Conservation (phyloP, 1,140 invertebrate genomes). For the Saxidomus purpurata region DNA sequence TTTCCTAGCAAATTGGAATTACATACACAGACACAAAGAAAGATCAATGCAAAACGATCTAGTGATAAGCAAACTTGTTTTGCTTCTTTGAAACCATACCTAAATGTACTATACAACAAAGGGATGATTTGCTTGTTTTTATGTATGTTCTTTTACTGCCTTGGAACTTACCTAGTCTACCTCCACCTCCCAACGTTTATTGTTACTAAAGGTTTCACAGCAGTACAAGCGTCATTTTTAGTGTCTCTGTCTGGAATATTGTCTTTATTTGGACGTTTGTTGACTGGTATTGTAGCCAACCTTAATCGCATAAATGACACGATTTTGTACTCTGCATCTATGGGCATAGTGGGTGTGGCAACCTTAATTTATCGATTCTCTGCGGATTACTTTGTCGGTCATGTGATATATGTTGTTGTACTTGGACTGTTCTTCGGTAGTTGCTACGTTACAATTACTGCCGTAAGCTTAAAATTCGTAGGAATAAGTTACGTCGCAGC, state of each 20-base stretch:
- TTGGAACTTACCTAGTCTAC: constrained; percentile 46
- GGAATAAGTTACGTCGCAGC: constrained; percentile 19
- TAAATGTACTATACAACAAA: constrained; percentile 36
- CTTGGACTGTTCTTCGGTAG: constrained; percentile 32
- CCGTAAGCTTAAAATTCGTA: constrained; percentile 43
- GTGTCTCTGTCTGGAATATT: constrained; percentile 41
- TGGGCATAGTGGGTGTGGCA: background rate
- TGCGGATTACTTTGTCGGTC: constrained; percentile 14
- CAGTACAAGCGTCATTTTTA: constrained; percentile 19
- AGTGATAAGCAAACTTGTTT: background rate
- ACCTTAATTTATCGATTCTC: constrained; percentile 27
- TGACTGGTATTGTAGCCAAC: constrained; percentile 21
- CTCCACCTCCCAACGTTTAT: constrained; percentile 49
- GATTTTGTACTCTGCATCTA: constrained; percentile 28
- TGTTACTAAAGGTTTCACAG: constrained; percentile 12
- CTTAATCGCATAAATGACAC: constrained; percentile 8
- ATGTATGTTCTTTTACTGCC: constrained; percentile 39
- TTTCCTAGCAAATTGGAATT: constrained; percentile 47
- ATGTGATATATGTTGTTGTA: constrained; percentile 20
- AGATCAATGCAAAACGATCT: background rate
- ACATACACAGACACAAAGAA: constrained; percentile 6
- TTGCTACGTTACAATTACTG: constrained; percentile 39
- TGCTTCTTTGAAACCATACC: background rate
- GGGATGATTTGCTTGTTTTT: constrained; percentile 14
- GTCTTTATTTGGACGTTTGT: constrained; percentile 18